Evolutionary conservation across 1,140 invertebrate species (phyloP), one percentile per base, ranked within the genome.

Genomic region (Lepidurus couesii): DNA sequence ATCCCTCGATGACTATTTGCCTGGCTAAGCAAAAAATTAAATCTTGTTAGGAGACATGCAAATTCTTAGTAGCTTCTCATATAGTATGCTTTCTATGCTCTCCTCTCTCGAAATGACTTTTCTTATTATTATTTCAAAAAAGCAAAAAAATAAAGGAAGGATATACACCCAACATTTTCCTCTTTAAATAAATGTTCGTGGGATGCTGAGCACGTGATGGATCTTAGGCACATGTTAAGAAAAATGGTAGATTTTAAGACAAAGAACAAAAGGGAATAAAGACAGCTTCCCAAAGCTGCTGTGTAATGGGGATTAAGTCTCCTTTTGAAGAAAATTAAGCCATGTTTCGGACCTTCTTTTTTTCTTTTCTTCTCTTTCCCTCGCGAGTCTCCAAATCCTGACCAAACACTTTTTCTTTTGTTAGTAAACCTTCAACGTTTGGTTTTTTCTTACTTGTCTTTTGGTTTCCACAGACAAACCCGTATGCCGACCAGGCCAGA

Each of bases 401-500:
- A 65, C 53, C 53, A 65, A 65, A 65, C 53, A n/a, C 9, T 65
- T 65, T 65, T 65, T 34, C 34, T 34, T 21, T 65, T 21, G 53
- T 65, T 65, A 16, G 53, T 65, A n/a, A 65, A 65, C 53, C 21
- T 34, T 34, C 3, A 76, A 78, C 1, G 34, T 21, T 42, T 78
- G 1, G 16, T 78, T 11, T 21, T 43, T n/a, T 34, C 42, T 75
- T 21, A 21, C 34, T 47, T 44, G 44, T 77, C 80, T 79, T 21
- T 43, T 43, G 79, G 5, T 73, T 79, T 75, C 86, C 86, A 5
- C 87, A 96, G 94, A 95, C 86, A 92, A 92, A 82, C 95, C 95
- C 76, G 88, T 95, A 79, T 97, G 95, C 84, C 88, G 90, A 79
- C 85, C 88, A 76, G 90, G 91, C 80, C 92, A 94, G 83, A 92